phyloP scores from a whole-genome alignment of 2,113 vertebrate species.

The Gallinago jamesoni region DNA sequence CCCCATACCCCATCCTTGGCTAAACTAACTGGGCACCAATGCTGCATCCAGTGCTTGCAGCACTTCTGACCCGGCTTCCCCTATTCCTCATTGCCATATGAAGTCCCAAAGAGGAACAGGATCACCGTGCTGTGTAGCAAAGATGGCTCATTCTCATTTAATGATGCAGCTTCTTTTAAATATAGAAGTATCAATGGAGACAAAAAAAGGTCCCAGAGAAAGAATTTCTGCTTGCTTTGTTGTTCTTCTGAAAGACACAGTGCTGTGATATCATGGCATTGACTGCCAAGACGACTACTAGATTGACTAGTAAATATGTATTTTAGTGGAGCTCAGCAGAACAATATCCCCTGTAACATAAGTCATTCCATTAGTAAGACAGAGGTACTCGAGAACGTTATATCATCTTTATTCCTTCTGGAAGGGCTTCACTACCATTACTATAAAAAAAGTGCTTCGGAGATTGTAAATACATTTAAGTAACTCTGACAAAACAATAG shows the following conservation, averaged over 20 bases:
- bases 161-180: conserved; percentile 42
- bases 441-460: not conserved
- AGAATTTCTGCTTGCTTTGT: conserved; percentile 30
- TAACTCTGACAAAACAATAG: conserved; percentile 54
- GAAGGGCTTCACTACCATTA: conserved; percentile 60
- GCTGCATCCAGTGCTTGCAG: not conserved
- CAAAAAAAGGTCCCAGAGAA: not conserved
- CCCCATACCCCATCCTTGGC: not conserved
- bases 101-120: not conserved
- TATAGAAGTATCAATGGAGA: conserved; percentile 19
- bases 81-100: not conserved
- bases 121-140: accelerated
- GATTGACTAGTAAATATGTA: conserved; percentile 68
- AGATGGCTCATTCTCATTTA: not conserved
- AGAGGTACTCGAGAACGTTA: conserved; percentile 46
- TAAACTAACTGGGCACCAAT: not conserved
- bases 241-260: conserved; percentile 24
- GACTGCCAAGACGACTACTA: conserved; percentile 19
- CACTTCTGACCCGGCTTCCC: not conserved
- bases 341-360: conserved; percentile 36
- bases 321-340: conserved; percentile 48
- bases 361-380: conserved; percentile 71
- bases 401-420: conserved; percentile 61
- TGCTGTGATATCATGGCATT: not conserved
- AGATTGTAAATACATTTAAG: conserved; percentile 59